Evolutionary conservation across 2,113 vertebrate species (phyloP).

Genomic region (Pagrus major): DNA sequence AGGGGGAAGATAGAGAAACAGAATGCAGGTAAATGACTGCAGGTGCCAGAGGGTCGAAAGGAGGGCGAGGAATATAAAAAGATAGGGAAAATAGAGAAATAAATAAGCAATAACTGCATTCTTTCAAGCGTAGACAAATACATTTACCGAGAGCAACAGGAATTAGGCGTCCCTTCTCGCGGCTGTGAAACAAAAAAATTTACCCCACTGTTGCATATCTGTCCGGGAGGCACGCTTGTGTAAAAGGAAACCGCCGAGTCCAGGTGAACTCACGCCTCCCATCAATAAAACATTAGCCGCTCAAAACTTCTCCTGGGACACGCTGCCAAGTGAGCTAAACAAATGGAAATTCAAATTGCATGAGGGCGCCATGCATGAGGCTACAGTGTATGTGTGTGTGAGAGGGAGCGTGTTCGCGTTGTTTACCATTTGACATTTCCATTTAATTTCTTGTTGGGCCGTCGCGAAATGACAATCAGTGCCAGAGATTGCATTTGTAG

Average conservation of each 20-base stretch:
- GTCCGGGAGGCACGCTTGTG: conserved; percentile 23
- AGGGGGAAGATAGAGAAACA: conserved; percentile 1
- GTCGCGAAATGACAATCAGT: conserved; percentile 67
- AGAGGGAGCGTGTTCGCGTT: background rate
- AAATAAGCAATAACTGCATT: conserved; percentile 47
- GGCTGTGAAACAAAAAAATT: conserved; percentile 15
- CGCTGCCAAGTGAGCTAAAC: conserved; percentile 57
- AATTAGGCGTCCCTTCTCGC: conserved; percentile 20
- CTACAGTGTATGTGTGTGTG: conserved; percentile 1
- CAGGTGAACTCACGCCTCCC: conserved; percentile 56
- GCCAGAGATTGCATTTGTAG: conserved; percentile 56
- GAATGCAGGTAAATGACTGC: conserved; percentile 55
- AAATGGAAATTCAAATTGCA: conserved; percentile 82
- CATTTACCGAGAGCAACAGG: conserved; percentile 36
- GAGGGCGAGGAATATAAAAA: conserved; percentile 7
- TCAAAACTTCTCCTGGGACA: conserved; percentile 70
- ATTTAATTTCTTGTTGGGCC: conserved; percentile 71
- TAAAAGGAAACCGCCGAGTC: conserved; percentile 20
- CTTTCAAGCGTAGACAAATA: conserved; percentile 50
- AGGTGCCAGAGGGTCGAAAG: conserved; percentile 41
- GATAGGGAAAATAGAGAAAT: conserved; percentile 47
- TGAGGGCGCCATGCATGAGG: conserved; percentile 48
- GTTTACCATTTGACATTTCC: conserved; percentile 78
- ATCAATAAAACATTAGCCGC: conserved; percentile 76
- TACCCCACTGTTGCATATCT: conserved; percentile 23